Percentiles rank a stretch among this genome's conserved stretches.
phyloP scores from a whole-genome alignment of 2,888 invertebrate species.

The Hyposoter didymator region DNA sequence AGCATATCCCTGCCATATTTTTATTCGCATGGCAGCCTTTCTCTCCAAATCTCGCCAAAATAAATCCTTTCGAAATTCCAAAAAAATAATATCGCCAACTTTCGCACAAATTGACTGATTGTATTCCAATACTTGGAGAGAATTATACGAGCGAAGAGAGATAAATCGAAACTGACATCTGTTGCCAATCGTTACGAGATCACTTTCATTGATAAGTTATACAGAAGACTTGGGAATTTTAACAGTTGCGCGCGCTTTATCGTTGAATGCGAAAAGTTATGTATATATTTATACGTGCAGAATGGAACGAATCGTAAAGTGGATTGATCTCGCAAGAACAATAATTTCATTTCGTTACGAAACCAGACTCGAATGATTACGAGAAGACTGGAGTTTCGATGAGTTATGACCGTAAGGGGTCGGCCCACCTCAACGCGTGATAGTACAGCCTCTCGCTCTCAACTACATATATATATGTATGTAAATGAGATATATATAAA shows the following conservation, averaged over 20 bases:
- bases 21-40: background rate
- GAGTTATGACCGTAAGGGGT: conserved; percentile 57
- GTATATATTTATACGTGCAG: background rate
- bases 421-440: conserved; percentile 59
- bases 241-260: background rate
- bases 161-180: conserved; percentile 16
- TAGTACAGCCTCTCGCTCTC: conserved; percentile 54
- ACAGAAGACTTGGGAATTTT: conserved; percentile 1
- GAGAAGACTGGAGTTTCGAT: conserved; percentile 59
- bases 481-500: too few species aligned
- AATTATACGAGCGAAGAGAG: background rate
- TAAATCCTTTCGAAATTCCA: background rate
- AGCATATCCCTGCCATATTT: background rate
- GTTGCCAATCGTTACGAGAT: conserved; percentile 32
- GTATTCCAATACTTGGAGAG: background rate
- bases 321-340: conserved; percentile 64
- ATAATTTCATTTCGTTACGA: conserved; percentile 64
- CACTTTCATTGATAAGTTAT: conserved; percentile 40
- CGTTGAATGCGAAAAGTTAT: background rate
- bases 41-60: conserved; percentile 14
- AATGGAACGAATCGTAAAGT: conserved; percentile 35
- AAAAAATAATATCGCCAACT: background rate
- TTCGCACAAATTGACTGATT: conserved; percentile 19
- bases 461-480: conserved; percentile 39
- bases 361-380: conserved; percentile 52